These are phyloP conservation scores for Portunus trituberculatus DNA, from an alignment of 1,140 invertebrate genomes.

Conservation along the genomic window DNA sequence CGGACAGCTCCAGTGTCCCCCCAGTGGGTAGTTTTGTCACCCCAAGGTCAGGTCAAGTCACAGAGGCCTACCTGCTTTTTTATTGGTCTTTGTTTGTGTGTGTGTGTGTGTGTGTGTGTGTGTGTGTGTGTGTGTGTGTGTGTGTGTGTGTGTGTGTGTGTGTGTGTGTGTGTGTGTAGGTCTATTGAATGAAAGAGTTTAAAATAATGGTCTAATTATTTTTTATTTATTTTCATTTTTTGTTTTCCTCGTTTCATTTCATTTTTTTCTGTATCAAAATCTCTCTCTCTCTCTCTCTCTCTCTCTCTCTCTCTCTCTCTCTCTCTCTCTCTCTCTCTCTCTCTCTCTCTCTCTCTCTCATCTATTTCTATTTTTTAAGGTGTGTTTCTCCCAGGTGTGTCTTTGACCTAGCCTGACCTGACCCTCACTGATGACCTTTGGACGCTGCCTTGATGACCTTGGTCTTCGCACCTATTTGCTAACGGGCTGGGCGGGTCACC, in stretches of 20 bases:
- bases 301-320: too few species aligned
- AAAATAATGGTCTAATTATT: too few species aligned
- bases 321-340: too few species aligned
- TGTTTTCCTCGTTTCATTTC: too few species aligned
- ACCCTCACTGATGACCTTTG: background rate
- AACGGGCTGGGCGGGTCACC: background rate
- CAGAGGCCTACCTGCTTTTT: background rate
- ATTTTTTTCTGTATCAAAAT: too few species aligned
- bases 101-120: background rate
- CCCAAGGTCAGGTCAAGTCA: background rate
- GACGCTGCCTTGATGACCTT: background rate
- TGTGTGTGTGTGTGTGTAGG: too few species aligned
- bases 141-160: too few species aligned
- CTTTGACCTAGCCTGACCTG: background rate
- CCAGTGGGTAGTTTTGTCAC: background rate
- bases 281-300: too few species aligned
- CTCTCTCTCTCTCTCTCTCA: too few species aligned
- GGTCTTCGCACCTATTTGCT: background rate
- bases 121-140: too few species aligned
- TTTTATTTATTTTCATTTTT: too few species aligned
- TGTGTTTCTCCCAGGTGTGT: background rate
- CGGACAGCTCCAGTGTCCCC: background rate
- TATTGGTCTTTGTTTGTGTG: background rate
- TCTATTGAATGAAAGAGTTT: too few species aligned
- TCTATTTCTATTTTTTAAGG: background rate